A percentile compares a stretch with the other conserved stretches of the same genome.
Conservation (phyloP, 2,888 invertebrate genomes). For the Deilephila porcellus region DNA sequence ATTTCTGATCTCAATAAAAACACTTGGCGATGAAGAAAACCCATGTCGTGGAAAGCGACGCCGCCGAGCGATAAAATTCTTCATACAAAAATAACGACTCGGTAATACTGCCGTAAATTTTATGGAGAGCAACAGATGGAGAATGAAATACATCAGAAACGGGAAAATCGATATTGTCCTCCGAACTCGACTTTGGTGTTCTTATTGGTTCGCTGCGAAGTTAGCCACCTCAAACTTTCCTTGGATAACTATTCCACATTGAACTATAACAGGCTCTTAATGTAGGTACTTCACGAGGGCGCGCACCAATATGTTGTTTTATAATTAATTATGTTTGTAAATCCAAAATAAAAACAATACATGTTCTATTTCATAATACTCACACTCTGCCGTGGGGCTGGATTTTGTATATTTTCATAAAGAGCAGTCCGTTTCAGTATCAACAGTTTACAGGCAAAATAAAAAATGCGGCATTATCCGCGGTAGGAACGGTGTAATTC, state of each 20-base stretch:
- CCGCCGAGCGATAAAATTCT: slow-evolving; percentile 73
- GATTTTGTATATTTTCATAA: background rate
- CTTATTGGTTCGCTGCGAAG: slow-evolving; percentile 65
- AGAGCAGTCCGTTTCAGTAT: background rate
- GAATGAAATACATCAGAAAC: slow-evolving; percentile 76
- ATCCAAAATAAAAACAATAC: background rate
- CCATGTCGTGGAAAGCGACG: slow-evolving; percentile 65
- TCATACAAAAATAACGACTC: slow-evolving; percentile 81
- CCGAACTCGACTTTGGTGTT: slow-evolving; percentile 63
- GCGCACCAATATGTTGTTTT: background rate
- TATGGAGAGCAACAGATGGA: slow-evolving; percentile 84
- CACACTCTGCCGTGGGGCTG: background rate
- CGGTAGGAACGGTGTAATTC: slow-evolving; percentile 28
- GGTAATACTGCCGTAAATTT: slow-evolving; percentile 82
- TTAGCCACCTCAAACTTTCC: slow-evolving; percentile 33
- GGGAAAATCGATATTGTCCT: slow-evolving; percentile 79
- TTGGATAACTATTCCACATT: background rate
- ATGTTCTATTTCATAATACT: background rate
- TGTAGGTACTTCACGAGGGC: background rate
- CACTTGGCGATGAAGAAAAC: slow-evolving; percentile 58
- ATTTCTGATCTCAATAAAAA: slow-evolving; percentile 62
- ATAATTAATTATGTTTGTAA: background rate
- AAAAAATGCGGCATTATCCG: slow-evolving; percentile 16
- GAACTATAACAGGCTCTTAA: background rate
- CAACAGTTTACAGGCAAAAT: slow-evolving; percentile 7